Evolutionary conservation across 2,797 vertebrate genomes (phyloP).

Genomic region (Anabas testudineus): DNA sequence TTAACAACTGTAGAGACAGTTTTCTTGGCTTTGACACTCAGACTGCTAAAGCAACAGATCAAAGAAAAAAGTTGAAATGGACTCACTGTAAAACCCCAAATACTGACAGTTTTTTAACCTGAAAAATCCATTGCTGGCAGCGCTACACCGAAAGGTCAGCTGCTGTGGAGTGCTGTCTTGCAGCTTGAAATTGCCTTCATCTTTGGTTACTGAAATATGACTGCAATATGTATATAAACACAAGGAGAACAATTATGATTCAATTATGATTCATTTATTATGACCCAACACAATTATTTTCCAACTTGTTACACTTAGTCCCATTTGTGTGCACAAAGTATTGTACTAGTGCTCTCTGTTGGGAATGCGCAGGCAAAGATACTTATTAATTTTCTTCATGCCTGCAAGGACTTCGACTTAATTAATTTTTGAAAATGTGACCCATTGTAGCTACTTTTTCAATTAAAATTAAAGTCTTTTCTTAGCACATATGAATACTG

Average conservation of each 20-base stretch:
- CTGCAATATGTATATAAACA: slow-evolving; percentile 1
- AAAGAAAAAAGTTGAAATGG: slow-evolving; percentile 25
- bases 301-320: slow-evolving; percentile 9
- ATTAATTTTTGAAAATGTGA: background rate
- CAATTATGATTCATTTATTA: background rate
- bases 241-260: background rate
- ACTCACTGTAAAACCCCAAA: slow-evolving; percentile 24
- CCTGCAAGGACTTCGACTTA: background rate
- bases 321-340: background rate
- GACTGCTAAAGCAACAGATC: slow-evolving; percentile 30
- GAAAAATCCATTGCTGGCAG: slow-evolving; percentile 20
- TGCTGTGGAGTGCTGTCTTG: slow-evolving; percentile 20
- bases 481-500: background rate
- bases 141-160: slow-evolving; percentile 13
- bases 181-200: slow-evolving; percentile 25
- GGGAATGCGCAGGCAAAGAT: background rate
- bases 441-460: background rate
- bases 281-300: slow-evolving; percentile 1
- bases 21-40: slow-evolving; percentile 29
- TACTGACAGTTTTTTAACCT: slow-evolving; percentile 20
- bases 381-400: slow-evolving; percentile 1
- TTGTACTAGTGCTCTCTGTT: slow-evolving; percentile 8
- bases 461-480: background rate
- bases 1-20: slow-evolving; percentile 14
- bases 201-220: slow-evolving; percentile 17